Base-by-base conservation (phyloP, 2,888 invertebrate genomes). In the Ormyrus pomaceus region DNA sequence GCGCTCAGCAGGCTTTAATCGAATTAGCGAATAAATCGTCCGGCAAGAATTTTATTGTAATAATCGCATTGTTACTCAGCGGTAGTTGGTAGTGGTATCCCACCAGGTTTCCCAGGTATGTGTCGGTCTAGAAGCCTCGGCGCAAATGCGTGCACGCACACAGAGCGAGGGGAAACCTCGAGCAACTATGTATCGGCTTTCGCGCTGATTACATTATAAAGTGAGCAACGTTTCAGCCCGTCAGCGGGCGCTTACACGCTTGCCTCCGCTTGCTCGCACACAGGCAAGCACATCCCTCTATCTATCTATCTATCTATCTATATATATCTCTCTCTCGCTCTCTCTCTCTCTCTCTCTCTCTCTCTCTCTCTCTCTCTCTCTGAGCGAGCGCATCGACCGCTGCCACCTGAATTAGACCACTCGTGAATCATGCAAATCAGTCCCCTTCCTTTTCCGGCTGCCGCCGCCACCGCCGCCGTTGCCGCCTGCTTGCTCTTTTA, bases 341-440 rank as follows among this genome's bases (percentile, higher is more conserved):
- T 34, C 50, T 13, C 53, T 6, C 65, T 58, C 65, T 59, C 72
- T 34, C n/a, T n/a, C n/a, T n/a, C n/a, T n/a, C 51, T 48, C 34
- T 13, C 10, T 9, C 58, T 55, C 53, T 19, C 10, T 10, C 68
- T 34, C 50, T 13, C 53, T 6, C 65, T 58, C 65, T 59, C 72
- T 34, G 34, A 34, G 34, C 34, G 34, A 7, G 69, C 59, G 46
- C 62, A 65, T 73, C 73, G 79, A 58, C 65, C 74, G 65, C 69
- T 56, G 74, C 70, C 58, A 75, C 48, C 71, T 71, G 73, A 82
- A 82, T 82, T 82, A 75, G 80, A 80, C 80, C 77, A 79, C 82
- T 82, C 71, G 66, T 68, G 73, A 80, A 70, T 79, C 80, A 78
- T 82, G 80, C 73, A 80, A 82, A 82, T 78, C 75, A 82, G 78